These are phyloP conservation scores for Laticauda colubrina DNA, from an alignment of 2,113 vertebrate genomes.

Conservation along the genomic window DNA sequence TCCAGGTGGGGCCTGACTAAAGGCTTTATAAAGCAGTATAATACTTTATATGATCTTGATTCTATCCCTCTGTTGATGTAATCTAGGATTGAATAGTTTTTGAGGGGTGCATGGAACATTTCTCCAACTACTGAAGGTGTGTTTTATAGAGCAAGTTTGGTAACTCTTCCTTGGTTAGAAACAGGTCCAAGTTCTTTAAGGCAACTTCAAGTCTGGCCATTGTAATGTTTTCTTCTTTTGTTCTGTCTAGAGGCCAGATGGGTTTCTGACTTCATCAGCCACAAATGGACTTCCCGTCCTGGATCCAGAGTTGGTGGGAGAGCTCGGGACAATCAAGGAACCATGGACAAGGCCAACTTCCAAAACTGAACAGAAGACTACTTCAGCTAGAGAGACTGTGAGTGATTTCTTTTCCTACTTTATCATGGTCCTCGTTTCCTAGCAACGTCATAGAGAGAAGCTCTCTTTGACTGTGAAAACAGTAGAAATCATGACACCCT, in stretches of 20 bases:
- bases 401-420: neutral
- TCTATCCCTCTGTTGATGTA: no score
- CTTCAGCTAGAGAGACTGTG: neutral
- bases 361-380: neutral
- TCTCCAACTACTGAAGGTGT: neutral
- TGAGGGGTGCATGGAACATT: no score
- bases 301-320: constrained; percentile 24
- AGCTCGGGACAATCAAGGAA: neutral
- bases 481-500: neutral
- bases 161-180: neutral
- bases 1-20: no score
- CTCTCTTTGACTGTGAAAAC: no score
- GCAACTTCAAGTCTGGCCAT: neutral
- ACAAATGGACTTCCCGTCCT: constrained; percentile 43
- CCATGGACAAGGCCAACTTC: neutral
- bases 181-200: no score
- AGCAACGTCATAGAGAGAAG: neutral
- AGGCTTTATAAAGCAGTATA: no score
- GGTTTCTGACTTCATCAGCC: constrained; percentile 40
- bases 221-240: neutral
- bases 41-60: no score
- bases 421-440: no score
- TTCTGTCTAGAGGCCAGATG: constrained; percentile 52
- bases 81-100: neutral
- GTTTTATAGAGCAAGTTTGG: neutral